Conservation (phyloP, 2,113 vertebrate species). For the Odobenus rosmarus region DNA sequence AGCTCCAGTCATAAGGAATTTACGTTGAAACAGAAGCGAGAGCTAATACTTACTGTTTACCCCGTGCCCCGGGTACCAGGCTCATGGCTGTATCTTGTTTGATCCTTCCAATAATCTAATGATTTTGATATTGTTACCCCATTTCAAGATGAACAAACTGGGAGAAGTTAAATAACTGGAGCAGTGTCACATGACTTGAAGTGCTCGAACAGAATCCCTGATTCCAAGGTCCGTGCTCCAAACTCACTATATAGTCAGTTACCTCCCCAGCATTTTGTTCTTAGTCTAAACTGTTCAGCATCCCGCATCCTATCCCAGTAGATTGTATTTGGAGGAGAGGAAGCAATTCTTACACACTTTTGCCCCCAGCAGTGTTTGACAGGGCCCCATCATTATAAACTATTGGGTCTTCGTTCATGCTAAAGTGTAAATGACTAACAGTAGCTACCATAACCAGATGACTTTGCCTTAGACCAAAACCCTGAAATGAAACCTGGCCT, state of each 20-base stretch:
- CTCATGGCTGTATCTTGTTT: neutral
- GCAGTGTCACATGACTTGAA: neutral
- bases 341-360: neutral
- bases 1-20: neutral
- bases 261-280: neutral
- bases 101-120: neutral
- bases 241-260: neutral
- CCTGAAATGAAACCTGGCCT: neutral
- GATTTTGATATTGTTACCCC: neutral
- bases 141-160: neutral
- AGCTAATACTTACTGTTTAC: neutral
- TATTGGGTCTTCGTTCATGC: neutral
- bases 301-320: neutral
- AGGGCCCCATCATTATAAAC: neutral
- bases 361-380: neutral
- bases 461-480: neutral
- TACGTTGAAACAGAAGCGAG: neutral
- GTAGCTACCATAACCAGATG: neutral
- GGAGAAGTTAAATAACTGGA: neutral
- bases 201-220: neutral
- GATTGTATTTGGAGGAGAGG: neutral
- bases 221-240: neutral
- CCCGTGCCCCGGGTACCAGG: neutral
- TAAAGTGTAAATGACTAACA: neutral
- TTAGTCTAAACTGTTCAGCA: neutral